Conservation (phyloP, 2,113 vertebrate species). For the Leucoraja erinaceus region DNA sequence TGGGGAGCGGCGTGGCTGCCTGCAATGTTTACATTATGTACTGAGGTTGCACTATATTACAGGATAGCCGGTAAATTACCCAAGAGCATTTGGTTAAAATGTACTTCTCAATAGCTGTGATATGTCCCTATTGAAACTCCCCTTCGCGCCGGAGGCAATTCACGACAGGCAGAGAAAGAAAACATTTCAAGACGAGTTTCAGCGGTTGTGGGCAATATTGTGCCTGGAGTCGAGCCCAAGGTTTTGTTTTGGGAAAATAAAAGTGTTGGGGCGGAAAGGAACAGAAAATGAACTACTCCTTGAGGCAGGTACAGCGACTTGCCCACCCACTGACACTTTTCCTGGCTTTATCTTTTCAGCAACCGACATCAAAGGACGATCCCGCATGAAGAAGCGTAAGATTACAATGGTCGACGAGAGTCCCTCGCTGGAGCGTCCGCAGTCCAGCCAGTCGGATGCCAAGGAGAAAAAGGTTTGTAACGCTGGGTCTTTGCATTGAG, state of each 20-base stretch:
- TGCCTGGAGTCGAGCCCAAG: too few species aligned
- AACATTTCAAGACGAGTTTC: too few species aligned
- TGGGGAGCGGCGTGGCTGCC: not conserved
- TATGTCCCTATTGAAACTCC: not conserved
- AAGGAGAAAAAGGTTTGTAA: conserved; percentile 28
- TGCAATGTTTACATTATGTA: not conserved
- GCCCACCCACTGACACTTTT: not conserved
- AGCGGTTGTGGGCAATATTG: too few species aligned
- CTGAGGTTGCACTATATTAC: not conserved
- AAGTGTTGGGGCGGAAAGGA: too few species aligned
- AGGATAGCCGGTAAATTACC: not conserved
- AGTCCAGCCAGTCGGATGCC: conserved; percentile 30
- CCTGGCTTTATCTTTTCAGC: not conserved
- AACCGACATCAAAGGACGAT: not conserved
- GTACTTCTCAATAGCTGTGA: not conserved
- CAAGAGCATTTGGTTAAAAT: not conserved
- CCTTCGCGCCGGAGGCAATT: too few species aligned
- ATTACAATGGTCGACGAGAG: not conserved
- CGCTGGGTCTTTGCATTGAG: not conserved
- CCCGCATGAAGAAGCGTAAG: not conserved
- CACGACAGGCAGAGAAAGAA: too few species aligned
- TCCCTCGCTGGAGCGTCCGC: not conserved
- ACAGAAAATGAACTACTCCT: not conserved
- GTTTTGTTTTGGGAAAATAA: too few species aligned
- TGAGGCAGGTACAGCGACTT: not conserved